Base-by-base conservation (phyloP, 2,113 vertebrate genomes). In the Pollimyrus isidori region DNA sequence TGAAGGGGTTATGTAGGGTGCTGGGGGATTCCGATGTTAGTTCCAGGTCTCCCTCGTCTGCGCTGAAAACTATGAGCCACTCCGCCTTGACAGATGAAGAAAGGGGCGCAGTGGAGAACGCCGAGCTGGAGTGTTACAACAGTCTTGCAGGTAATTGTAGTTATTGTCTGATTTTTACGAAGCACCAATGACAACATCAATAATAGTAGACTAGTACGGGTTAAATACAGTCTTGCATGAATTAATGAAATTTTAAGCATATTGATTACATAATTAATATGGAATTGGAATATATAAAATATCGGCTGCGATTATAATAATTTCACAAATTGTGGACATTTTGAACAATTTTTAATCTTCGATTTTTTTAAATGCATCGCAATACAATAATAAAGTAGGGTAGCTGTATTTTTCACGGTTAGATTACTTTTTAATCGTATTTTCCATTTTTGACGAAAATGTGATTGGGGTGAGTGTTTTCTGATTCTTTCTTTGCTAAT, bases 111-210 rank as follows among this genome's bases (percentile, higher is more conserved):
- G 96, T 98, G 95, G 98, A 99, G 94, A 97, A 96, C 91, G 97
- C 98, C 85, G 97, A 99, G 94, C 93, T 99, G 85, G 98, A 99
- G 93, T 99, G 98, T 93, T 99, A 99, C 97, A 99, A 99, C 96
- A 99, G 98, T 93, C 92, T 99, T 94, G 98, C 98, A 93, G 98
- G 98, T 98, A 93, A 95, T 95, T 42, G 3, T 23, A 65, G 17
- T 50, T 46, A 23, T 49, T 46, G 45, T 35, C 4, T 53, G n/a
- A 9, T 58, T 45, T 65, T 49, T 86, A n/a, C 19, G 87, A 53
- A 3, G 48, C 21, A 52, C n/a, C 26, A 17, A 30, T 39, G 30
- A 35, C 21, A 82, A 39, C 17, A 88, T 69, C 48, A 26, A n/a
- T 30, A 10, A 84, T 26, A 84, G 9, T 26, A 69, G 62, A 26